Evolutionary conservation across 2,797 vertebrate genomes (phyloP).

Genomic region (Sebastes alutus): DNA sequence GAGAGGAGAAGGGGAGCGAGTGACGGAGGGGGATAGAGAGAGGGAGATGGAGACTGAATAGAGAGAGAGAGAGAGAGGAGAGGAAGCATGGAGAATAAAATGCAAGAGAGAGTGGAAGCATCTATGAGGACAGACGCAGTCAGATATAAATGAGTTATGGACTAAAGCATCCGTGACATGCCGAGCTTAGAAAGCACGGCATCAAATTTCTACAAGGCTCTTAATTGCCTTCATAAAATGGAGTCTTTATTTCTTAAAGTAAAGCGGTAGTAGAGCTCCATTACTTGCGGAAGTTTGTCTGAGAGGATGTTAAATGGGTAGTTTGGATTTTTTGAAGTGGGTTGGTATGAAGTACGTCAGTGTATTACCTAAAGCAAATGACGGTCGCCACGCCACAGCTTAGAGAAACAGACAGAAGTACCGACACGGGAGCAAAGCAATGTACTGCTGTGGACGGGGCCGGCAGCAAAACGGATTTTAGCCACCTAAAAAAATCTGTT

Average conservation of each 20-base stretch:
- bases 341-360: background rate
- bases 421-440: background rate
- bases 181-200: constrained; percentile 28
- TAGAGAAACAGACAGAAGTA: background rate
- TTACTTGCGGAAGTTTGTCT: constrained; percentile 32
- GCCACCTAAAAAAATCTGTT: background rate
- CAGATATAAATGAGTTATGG: constrained; percentile 58
- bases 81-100: constrained; percentile 31
- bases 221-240: constrained; percentile 43
- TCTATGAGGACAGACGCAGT: constrained; percentile 42
- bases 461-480: background rate
- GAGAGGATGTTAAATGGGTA: constrained; percentile 22
- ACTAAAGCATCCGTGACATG: constrained; percentile 38
- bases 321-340: background rate
- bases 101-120: constrained; percentile 25
- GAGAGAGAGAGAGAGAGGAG: background rate
- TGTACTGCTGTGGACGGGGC: background rate
- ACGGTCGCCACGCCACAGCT: background rate
- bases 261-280: background rate
- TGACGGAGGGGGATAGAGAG: constrained; percentile 10
- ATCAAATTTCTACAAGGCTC: constrained; percentile 36
- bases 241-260: constrained; percentile 26
- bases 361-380: no score
- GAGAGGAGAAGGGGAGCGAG: constrained; percentile 32
- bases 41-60: background rate